Conservation (phyloP, 2,888 invertebrate genomes). For the Malachius bipustulatus region DNA sequence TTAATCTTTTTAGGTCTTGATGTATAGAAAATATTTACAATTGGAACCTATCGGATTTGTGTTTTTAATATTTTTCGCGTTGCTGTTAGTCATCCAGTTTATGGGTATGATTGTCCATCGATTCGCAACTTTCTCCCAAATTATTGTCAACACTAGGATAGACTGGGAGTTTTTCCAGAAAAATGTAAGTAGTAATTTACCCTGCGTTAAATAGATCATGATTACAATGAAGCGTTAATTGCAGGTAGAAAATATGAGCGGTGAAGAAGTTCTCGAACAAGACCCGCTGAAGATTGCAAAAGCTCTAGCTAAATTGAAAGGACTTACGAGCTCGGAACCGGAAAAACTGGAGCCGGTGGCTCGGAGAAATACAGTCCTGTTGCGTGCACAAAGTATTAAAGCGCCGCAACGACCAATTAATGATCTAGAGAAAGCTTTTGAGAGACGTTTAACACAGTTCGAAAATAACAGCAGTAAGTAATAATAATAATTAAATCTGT, state of each 20-base stretch:
- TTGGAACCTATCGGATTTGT: constrained; percentile 64
- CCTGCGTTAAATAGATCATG: too few species aligned
- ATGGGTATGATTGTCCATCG: constrained; percentile 65
- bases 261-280: constrained; percentile 72
- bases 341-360: constrained; percentile 67
- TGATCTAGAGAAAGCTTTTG: constrained; percentile 27
- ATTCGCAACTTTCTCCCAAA: constrained; percentile 61
- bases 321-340: constrained; percentile 64
- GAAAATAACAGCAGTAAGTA: not conserved
- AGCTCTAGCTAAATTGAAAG: constrained; percentile 70
- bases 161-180: constrained; percentile 20
- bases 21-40: constrained; percentile 48
- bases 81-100: constrained; percentile 59
- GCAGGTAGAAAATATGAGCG: constrained; percentile 69
- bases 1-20: constrained; percentile 35
- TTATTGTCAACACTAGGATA: constrained; percentile 55
- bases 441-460: constrained; percentile 19
- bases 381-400: constrained; percentile 43
- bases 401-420: constrained; percentile 19
- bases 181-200: constrained; percentile 14
- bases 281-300: constrained; percentile 85
- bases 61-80: constrained; percentile 59
- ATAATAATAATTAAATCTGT: not conserved
- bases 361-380: constrained; percentile 75
- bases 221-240: constrained; percentile 21